Evolutionary conservation across 2,797 vertebrate species (phyloP), one percentile per base, ranked within the genome.

Genomic region (Pseudochirops cupreus): DNA sequence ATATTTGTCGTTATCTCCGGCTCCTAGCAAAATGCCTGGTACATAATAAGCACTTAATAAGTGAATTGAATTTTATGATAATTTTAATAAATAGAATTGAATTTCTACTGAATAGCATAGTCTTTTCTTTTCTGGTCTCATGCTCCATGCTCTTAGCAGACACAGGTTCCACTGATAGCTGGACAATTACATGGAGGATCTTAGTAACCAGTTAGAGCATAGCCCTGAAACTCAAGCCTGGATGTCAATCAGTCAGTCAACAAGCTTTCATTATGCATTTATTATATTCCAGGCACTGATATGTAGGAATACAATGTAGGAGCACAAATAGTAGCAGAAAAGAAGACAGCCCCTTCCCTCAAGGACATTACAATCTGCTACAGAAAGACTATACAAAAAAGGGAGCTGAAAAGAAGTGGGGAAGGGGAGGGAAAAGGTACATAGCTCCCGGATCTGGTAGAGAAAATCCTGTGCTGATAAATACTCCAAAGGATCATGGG

Each of bases 121-220:
- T 74, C 94, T 46, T 29, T 31, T 0, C 1, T 57, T 33, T 29
- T 91, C 28, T 3, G 33, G 1, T 31, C 91, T 74, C 14, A 29
- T 53, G 16, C 53, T 95, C 3, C 55, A 18, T 53, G 11, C 0
- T 46, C 33, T 82, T 46, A 46, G 18, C 10, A 18, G n/a, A 7
- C 18, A 39, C n/a, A 82, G 10, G 18, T 46, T 7, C n/a, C 7
- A 3, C 67, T 82, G 67, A 82, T 24, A 46, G 18, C 18, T 5
- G 2, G 18, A 82, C 67, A n/a, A 67, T n/a, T 67, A 82, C 39
- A 82, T 10, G 21, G 18, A 82, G n/a, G n/a, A 24, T 46, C n/a
- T 93, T n/a, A 57, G 91, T 91, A 95, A 95, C 91, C 89, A 95
- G 21, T 95, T 92, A 1, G 5, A 94, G 58, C 39, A 50, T 93